A percentile compares a stretch with the other conserved stretches of the same genome.
Conservation (phyloP, 2,797 vertebrate species). For the Apodemus agrarius region DNA sequence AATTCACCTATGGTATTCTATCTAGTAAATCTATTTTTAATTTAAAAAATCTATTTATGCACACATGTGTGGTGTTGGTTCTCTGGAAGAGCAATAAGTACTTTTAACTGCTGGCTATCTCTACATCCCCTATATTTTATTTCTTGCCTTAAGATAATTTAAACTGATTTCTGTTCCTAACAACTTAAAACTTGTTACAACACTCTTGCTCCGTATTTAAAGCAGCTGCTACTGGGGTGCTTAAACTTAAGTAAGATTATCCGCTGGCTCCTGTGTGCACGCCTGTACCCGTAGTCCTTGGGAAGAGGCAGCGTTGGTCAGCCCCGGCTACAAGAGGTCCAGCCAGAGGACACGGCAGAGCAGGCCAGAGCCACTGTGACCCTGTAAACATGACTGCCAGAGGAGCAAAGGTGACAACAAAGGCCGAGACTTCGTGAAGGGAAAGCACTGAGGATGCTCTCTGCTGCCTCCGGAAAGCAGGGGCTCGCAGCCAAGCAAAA, state of each 20-base stretch:
- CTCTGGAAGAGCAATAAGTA: not conserved
- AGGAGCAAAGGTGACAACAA: not conserved
- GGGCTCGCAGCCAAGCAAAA: not conserved
- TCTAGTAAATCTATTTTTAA: not conserved
- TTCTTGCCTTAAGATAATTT: not conserved
- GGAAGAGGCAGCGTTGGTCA: not conserved
- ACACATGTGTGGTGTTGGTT: not conserved
- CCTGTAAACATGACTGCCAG: not conserved
- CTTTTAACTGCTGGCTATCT: not conserved
- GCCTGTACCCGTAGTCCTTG: not conserved
- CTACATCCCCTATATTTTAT: not conserved
- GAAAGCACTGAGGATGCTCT: not conserved
- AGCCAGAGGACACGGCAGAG: not conserved
- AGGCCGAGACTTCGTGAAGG: not conserved
- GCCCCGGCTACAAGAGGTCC: not conserved
- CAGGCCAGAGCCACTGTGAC: not conserved
- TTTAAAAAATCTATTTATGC: not conserved
- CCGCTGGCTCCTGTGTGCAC: not conserved
- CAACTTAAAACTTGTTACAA: not conserved
- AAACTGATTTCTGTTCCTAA: constrained; percentile 37
- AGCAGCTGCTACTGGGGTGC: not conserved
- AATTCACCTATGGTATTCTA: not conserved
- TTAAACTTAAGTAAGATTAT: not conserved
- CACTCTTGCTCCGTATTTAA: not conserved
- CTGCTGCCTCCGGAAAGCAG: not conserved